These are phyloP conservation scores for Ceuthmochares aereus DNA, from an alignment of 2,113 vertebrate genomes.

Conservation along the genomic window DNA sequence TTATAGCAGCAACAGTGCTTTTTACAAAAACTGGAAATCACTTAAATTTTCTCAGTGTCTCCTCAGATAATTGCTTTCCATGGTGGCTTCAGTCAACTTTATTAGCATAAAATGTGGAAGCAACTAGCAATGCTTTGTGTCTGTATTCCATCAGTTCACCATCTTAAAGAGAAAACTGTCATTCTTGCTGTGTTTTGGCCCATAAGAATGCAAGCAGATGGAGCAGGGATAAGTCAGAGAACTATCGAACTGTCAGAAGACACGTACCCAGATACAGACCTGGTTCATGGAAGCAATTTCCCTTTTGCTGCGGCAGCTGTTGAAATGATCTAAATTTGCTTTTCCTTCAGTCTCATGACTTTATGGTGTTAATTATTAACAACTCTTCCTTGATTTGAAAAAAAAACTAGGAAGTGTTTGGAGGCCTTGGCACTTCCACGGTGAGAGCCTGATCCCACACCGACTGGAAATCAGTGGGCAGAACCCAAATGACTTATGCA, in stretches of 20 bases:
- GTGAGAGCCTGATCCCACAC: not conserved
- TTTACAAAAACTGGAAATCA: not conserved
- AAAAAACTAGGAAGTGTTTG: not conserved
- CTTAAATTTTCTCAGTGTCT: not conserved
- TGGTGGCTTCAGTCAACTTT: not conserved
- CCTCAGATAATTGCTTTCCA: not conserved
- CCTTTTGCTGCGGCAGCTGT: not conserved
- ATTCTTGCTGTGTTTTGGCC: not conserved
- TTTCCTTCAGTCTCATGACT: not conserved
- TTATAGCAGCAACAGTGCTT: not conserved
- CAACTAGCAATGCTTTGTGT: not conserved
- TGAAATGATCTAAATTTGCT: not conserved
- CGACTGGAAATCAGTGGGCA: not conserved
- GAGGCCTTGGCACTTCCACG: not conserved
- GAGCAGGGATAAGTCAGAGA: not conserved
- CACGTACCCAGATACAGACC: not conserved
- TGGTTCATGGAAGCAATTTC: not conserved
- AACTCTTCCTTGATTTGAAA: not conserved
- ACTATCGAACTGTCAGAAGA: not conserved
- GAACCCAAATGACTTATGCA: not conserved
- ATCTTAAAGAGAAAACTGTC: not conserved
- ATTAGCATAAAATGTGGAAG: not conserved
- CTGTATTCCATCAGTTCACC: not conserved
- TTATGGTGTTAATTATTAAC: not conserved
- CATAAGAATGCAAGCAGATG: not conserved